Evolutionary conservation across 2,113 vertebrate genomes (phyloP).

Genomic region (Hippolais icterina): DNA sequence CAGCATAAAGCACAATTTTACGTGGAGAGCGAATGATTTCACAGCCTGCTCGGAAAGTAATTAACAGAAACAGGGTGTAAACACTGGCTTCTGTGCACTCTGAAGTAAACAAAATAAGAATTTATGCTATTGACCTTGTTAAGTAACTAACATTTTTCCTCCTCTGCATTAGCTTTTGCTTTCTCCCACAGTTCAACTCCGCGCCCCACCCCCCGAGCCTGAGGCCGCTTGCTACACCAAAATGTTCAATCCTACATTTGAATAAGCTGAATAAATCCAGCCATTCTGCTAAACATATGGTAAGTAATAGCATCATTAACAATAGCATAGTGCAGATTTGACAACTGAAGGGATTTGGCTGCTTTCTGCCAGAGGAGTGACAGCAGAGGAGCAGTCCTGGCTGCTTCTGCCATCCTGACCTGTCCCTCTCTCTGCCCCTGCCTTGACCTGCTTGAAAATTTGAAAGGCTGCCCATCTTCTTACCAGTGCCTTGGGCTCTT

Average conservation of each 20-base stretch:
- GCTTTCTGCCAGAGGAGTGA: conserved; percentile 8
- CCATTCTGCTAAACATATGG: conserved; percentile 62
- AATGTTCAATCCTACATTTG: background rate
- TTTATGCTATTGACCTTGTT: conserved; percentile 53
- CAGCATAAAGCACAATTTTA: background rate
- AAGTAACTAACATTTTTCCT: conserved; percentile 45
- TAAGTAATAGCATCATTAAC: conserved; percentile 67
- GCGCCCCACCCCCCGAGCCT: background rate
- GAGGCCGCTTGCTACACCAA: background rate
- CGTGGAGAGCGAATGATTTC: background rate
- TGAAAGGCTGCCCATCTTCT: conserved; percentile 4
- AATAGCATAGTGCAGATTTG: conserved; percentile 46
- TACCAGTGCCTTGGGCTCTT: background rate
- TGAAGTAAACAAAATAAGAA: conserved; percentile 40
- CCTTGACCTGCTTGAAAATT: background rate
- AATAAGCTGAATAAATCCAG: conserved; percentile 46
- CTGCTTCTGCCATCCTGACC: background rate
- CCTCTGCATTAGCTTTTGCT: conserved; percentile 15
- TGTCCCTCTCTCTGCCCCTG: background rate
- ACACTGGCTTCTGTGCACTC: background rate
- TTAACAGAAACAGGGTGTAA: conserved; percentile 40
- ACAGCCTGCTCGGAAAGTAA: background rate
- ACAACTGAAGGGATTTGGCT: conserved; percentile 56
- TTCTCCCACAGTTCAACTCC: background rate
- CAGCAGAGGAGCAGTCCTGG: background rate